phyloP scores from a whole-genome alignment of 1,140 invertebrate genomes.

The Liolophura sinensis region DNA sequence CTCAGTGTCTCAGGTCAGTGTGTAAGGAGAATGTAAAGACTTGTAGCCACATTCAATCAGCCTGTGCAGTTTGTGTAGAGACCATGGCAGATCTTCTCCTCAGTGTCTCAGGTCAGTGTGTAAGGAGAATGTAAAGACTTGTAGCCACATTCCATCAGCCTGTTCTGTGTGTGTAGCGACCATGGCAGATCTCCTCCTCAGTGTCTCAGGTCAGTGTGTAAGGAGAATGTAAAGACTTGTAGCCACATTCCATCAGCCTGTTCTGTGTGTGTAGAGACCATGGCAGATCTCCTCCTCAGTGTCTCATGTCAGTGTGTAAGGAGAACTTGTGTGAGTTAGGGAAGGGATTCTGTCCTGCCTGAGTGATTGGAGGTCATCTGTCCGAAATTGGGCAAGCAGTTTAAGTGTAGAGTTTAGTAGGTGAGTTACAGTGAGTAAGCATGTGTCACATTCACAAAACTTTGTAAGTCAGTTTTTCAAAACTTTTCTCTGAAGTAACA shows the following conservation, averaged over 20 bases:
- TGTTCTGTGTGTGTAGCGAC: conserved; percentile 69
- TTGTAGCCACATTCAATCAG: conserved; percentile 65
- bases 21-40: conserved; percentile 66
- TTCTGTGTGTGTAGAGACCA: conserved; percentile 67
- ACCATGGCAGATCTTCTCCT: conserved; percentile 59
- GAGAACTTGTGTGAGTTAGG: background rate
- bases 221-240: conserved; percentile 70
- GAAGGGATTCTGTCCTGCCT: background rate
- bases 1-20: conserved; percentile 17
- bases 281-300: conserved; percentile 51
- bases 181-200: conserved; percentile 54
- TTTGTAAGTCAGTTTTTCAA: too few species aligned
- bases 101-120: conserved; percentile 16
- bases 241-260: conserved; percentile 66
- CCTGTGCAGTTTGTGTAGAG: conserved; percentile 69
- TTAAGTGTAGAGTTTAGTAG: background rate
- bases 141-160: conserved; percentile 65
- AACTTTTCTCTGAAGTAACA: too few species aligned
- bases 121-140: conserved; percentile 68
- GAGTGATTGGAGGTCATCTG: conserved; percentile 18
- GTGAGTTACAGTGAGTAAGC: too few species aligned
- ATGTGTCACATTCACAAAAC: too few species aligned
- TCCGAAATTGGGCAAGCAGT: background rate
- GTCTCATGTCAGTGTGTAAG: conserved; percentile 15
- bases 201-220: conserved; percentile 17